These are phyloP conservation scores for Dissostichus mawsoni DNA, from an alignment of 2,113 vertebrate genomes.

Conservation along the genomic window DNA sequence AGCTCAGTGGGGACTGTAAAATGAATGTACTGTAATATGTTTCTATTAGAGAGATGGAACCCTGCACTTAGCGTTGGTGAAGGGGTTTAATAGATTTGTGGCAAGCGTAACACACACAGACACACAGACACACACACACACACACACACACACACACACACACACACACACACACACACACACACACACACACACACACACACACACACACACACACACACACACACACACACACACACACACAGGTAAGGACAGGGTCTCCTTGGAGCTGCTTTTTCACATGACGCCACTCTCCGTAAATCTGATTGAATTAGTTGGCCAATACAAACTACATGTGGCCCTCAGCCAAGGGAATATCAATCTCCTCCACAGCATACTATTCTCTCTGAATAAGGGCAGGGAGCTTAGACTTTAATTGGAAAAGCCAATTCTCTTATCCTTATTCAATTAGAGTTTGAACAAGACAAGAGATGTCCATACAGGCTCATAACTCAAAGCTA, in stretches of 20 bases:
- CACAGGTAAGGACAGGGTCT: constrained; percentile 72
- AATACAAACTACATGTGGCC: constrained; percentile 70
- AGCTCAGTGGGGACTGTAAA: constrained; percentile 41
- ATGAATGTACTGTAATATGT: constrained; percentile 68
- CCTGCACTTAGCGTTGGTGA: constrained; percentile 72
- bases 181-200: constrained; percentile 31
- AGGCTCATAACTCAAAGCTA: constrained; percentile 43
- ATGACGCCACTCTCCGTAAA: constrained; percentile 79
- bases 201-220: constrained; percentile 33
- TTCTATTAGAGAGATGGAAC: constrained; percentile 73
- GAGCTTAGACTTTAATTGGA: constrained; percentile 73
- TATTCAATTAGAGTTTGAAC: constrained; percentile 79
- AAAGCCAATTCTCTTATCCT: constrained; percentile 78
- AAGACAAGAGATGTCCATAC: constrained; percentile 56
- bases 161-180: too few species aligned
- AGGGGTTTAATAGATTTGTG: constrained; percentile 66
- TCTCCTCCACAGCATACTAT: constrained; percentile 68
- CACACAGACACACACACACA: constrained; percentile 1
- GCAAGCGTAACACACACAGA: not conserved
- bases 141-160: too few species aligned
- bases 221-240: constrained; percentile 43
- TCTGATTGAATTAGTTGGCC: constrained; percentile 78
- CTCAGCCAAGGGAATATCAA: constrained; percentile 73
- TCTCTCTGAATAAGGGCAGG: constrained; percentile 71
- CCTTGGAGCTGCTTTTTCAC: constrained; percentile 78